These are phyloP conservation scores for Morus bassanus DNA, from an alignment of 2,797 vertebrate species.

Conservation along the genomic window DNA sequence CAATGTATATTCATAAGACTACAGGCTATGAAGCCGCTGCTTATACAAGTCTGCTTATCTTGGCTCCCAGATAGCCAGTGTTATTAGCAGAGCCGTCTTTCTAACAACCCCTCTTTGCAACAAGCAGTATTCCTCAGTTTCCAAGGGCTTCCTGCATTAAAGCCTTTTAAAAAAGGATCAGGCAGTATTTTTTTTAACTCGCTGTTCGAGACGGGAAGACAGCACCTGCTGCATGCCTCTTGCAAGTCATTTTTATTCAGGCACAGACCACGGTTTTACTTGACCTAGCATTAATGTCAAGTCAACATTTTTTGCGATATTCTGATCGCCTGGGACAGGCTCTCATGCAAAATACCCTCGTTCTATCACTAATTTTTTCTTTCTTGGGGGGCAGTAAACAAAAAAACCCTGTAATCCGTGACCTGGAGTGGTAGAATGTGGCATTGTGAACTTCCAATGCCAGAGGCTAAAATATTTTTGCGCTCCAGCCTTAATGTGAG, in stretches of 20 bases:
- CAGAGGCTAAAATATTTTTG: slow-evolving; percentile 78
- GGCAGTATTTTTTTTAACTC: background rate
- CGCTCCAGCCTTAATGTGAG: slow-evolving; percentile 67
- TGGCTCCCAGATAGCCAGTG: slow-evolving; percentile 31
- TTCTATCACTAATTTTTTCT: slow-evolving; percentile 1
- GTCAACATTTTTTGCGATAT: slow-evolving; percentile 32
- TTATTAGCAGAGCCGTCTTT: background rate
- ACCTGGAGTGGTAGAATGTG: slow-evolving; percentile 60
- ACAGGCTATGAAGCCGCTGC: slow-evolving; percentile 23
- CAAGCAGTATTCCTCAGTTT: slow-evolving; percentile 10
- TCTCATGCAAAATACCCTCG: background rate
- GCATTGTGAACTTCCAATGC: slow-evolving; percentile 72
- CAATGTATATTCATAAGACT: slow-evolving; percentile 54
- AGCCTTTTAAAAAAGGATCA: slow-evolving; percentile 56
- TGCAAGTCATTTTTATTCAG: slow-evolving; percentile 11
- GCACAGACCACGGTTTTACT: slow-evolving; percentile 16
- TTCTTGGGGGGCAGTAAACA: slow-evolving; percentile 37
- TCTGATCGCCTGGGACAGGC: background rate
- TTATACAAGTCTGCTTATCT: slow-evolving; percentile 56
- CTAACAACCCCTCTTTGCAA: slow-evolving; percentile 6
- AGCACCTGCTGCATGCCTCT: slow-evolving; percentile 55
- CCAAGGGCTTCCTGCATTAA: slow-evolving; percentile 8
- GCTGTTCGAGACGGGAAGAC: slow-evolving; percentile 11
- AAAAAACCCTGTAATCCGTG: slow-evolving; percentile 56
- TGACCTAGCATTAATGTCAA: slow-evolving; percentile 25